Evolutionary conservation across 2,113 vertebrate species (phyloP).

Genomic region (Gopherus evgoodei): DNA sequence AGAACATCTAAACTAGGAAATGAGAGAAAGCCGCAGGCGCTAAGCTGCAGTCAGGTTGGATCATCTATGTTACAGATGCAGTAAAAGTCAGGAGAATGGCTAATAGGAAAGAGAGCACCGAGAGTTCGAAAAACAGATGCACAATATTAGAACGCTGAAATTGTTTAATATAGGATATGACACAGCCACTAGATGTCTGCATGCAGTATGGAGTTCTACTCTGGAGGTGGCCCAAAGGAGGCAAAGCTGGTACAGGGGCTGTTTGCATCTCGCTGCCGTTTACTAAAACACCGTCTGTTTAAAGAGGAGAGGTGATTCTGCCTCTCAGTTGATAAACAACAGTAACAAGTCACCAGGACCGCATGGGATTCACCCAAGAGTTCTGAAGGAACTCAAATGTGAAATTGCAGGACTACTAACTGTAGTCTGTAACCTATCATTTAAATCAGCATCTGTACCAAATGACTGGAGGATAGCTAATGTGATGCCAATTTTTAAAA

Average conservation of each 20-base stretch:
- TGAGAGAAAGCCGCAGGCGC: no score
- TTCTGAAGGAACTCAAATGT: no score
- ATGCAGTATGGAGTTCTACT: background rate
- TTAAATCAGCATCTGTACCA: no score
- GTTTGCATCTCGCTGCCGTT: background rate
- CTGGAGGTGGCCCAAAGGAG: background rate
- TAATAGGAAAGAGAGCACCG: background rate
- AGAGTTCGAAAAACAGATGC: background rate
- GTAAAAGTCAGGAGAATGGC: background rate
- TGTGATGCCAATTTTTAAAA: no score
- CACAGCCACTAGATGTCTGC: background rate
- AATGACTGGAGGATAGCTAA: no score
- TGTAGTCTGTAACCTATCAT: no score
- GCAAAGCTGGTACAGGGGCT: background rate
- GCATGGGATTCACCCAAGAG: no score
- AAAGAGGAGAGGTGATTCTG: background rate
- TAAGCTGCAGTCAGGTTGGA: background rate
- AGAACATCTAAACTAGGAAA: background rate
- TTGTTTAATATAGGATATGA: background rate
- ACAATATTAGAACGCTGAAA: background rate
- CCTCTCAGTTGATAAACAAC: no score
- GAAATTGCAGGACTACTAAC: no score
- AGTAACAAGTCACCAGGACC: no score
- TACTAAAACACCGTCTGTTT: background rate
- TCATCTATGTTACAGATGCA: background rate